Evolutionary conservation across 2,888 invertebrate genomes (phyloP), one percentile per base, ranked within the genome.

Genomic region (Sphecodes monilicornis): DNA sequence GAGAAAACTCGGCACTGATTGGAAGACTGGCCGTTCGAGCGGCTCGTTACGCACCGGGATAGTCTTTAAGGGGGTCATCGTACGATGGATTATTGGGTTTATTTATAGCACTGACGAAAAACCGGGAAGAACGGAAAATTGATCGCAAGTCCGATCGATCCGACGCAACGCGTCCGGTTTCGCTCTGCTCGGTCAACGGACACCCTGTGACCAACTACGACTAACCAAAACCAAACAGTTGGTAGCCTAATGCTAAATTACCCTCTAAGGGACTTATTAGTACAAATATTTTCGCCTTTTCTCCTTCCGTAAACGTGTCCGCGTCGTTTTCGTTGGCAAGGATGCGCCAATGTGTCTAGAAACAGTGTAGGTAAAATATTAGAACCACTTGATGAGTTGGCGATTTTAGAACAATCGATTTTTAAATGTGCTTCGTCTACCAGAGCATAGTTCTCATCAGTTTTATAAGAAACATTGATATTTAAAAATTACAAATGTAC

Each of bases 31-130:
- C 54, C 36, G 79, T 76, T 87, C 81, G 78, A 81, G 41, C 68
- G 70, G 18, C 60, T 77, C 46, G 60, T 84, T 78, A 82, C 50
- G 70, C 79, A 76, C 81, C 74, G 57, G 76, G n/a, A 54, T 64
- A 32, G 60, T 64, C 26, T 78, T 78, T 66, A 79, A 79, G 26
- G 18, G 74, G 80, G 68, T 80, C 64, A 36, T 64, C 26, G 46
- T 46, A 76, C 76, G 72, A 70, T 78, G 73, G 64, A 87, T 88
- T 79, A 85, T 80, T 69, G 75, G 57, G 76, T 64, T 77, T 83
- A 79, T 87, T 88, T 89, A 85, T 78, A 50, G 39, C 22, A 3
- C n/a, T 11, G 66, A 71, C 41, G 69, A 82, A 80, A 77, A 89
- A 80, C 82, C 74, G 57, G 76, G 71, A 80, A 72, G 68, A n/a